phyloP scores from a whole-genome alignment of 2,888 invertebrate genomes.

The Drosophila nr. fundita region DNA sequence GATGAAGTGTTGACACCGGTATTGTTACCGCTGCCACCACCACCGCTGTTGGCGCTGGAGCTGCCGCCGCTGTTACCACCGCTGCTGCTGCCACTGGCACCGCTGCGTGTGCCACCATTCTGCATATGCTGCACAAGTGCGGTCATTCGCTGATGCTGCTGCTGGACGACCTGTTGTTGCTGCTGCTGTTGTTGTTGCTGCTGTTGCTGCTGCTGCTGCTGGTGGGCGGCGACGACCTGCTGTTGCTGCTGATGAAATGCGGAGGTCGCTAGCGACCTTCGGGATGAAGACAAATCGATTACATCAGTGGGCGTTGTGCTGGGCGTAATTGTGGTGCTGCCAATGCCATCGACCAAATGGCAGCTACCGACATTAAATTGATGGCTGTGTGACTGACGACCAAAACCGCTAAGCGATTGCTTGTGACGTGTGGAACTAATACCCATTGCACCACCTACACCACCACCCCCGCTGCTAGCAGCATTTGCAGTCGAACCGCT shows the following conservation, averaged over 20 bases:
- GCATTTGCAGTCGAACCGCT: neutral
- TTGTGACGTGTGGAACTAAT: constrained; percentile 47
- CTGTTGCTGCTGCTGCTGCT: constrained; percentile 74
- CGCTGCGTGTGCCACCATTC: constrained; percentile 57
- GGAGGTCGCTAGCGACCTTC: constrained; percentile 84
- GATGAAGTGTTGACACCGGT: constrained; percentile 25
- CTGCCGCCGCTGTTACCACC: constrained; percentile 6
- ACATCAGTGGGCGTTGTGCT: constrained; percentile 84
- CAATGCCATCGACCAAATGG: constrained; percentile 44
- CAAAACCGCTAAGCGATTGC: constrained; percentile 45
- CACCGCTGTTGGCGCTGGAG: constrained; percentile 10
- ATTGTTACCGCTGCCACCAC: constrained; percentile 22
- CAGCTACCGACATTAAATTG: constrained; percentile 57
- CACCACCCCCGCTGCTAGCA: constrained; percentile 10
- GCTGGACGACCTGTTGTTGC: constrained; percentile 62
- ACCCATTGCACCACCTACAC: constrained; percentile 23
- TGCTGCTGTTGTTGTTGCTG: constrained; percentile 71
- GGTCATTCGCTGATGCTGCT: constrained; percentile 76
- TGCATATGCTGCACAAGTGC: constrained; percentile 71
- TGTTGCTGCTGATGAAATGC: constrained; percentile 79
- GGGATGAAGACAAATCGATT: constrained; percentile 86
- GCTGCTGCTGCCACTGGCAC: constrained; percentile 2
- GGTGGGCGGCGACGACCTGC: constrained; percentile 70
- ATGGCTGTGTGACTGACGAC: constrained; percentile 71
- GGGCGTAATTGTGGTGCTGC: constrained; percentile 70